phyloP scores from a whole-genome alignment of 2,113 vertebrate genomes.

The Athene noctua region DNA sequence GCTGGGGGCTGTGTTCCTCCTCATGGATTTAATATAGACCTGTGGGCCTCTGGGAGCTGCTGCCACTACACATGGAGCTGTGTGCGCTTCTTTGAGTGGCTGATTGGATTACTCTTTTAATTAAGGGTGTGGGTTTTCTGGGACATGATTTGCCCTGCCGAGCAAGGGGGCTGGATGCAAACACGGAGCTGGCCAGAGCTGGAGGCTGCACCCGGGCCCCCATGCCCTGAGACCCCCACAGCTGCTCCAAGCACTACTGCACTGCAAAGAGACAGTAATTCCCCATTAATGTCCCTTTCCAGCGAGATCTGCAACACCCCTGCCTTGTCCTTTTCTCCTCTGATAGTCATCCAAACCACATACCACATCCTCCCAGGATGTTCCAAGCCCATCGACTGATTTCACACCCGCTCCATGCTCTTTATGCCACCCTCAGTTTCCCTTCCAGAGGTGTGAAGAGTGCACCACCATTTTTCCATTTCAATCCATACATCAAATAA shows the following conservation, averaged over 20 bases:
- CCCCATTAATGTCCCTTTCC: not conserved
- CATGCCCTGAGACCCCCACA: not conserved
- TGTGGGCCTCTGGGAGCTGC: not conserved
- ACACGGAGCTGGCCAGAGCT: fast-evolving
- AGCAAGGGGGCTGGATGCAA: not conserved
- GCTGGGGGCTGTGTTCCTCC: not conserved
- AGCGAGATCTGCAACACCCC: not conserved
- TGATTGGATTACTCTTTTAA: not conserved
- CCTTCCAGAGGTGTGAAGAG: not conserved
- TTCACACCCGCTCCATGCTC: not conserved
- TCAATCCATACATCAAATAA: not conserved
- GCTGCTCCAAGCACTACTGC: not conserved
- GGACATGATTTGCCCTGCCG: not conserved
- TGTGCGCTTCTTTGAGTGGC: fast-evolving
- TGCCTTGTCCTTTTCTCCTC: not conserved
- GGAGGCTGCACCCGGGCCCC: not conserved
- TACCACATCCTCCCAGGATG: not conserved
- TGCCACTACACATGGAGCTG: fast-evolving
- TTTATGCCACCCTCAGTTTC: not conserved
- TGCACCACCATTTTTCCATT: not conserved
- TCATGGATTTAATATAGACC: not conserved
- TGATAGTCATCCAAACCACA: not conserved
- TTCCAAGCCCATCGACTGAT: not conserved
- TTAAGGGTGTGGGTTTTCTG: not conserved
- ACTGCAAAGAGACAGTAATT: not conserved